These are phyloP conservation scores for Chrysocyon brachyurus DNA, from an alignment of 2,797 vertebrate species.

Conservation along the genomic window DNA sequence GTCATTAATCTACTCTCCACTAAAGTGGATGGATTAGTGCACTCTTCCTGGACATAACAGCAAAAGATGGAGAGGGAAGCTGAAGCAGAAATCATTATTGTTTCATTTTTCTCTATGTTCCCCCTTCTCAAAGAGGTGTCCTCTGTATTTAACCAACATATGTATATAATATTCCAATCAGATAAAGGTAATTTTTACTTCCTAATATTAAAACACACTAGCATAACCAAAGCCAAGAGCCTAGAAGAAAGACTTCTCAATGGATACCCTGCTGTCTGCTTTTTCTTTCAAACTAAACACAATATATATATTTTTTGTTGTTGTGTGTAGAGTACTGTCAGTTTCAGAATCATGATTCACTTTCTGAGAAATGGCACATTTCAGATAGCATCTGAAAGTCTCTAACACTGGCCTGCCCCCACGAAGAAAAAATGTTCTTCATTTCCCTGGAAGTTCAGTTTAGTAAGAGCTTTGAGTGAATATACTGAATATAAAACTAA, in stretches of 20 bases:
- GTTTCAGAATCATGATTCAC: constrained; percentile 49
- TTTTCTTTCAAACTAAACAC: neutral
- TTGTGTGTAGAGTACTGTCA: neutral
- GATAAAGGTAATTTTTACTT: neutral
- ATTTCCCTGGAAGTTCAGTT: neutral
- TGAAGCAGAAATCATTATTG: neutral
- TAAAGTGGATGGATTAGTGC: neutral
- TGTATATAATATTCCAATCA: neutral
- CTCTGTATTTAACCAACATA: neutral
- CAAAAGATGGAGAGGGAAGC: neutral
- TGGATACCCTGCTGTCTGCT: neutral
- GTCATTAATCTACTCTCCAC: neutral
- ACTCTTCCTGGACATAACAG: neutral
- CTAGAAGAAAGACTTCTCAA: neutral
- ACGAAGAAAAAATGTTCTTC: neutral
- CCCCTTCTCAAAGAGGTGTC: neutral
- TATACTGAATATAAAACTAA: neutral
- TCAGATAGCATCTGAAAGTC: neutral
- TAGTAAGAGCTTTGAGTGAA: constrained; percentile 4
- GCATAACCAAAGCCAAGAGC: neutral
- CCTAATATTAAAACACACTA: neutral
- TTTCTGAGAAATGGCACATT: constrained; percentile 34
- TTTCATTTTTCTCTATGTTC: neutral
- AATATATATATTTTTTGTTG: neutral
- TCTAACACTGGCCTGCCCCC: neutral